Evolutionary conservation across 1,140 invertebrate genomes (phyloP), one percentile per base, ranked within the genome.

Genomic region (Archegozetes longisetosus): DNA sequence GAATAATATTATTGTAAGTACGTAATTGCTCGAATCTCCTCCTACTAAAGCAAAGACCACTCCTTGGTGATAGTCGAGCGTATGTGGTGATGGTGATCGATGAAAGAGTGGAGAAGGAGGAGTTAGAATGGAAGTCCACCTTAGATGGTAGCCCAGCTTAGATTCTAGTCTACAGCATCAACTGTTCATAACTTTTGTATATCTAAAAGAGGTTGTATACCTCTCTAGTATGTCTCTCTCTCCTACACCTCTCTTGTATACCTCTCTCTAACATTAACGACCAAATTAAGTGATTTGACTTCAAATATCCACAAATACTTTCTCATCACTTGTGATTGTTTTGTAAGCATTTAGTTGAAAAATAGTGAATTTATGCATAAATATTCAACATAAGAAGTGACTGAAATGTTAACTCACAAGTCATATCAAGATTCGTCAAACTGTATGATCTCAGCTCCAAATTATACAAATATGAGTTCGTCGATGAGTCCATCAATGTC

Each of bases 401-500:
- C 13, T 3, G 47, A 20, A 20, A 57, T 57, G 55, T 48, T 57
- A 28, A 57, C 28, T 12, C 55, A 57, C 13, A 57, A 57, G 25
- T 29, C 55, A 50, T 57, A 57, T 26, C 55, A 57, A 50, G 55
- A 57, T 9, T 17, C 26, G 12, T 57, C 55, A 2, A 57, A 57
- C 22, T 57, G 55, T 28, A 57, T 57, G 55, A 57, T 57, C 40
- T 48, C 32, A 3, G 28, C 55, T 24, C 26, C 55, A 12, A 57
- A 57, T 29, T 57, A 57, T 22, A 23, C 55, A 23, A 57, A 57
- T 29, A 57, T 57, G 55, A 57, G 28, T 26, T 57, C 55, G 3
- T 57, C 55, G 22, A 57, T 57, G 55, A 57, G 55, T 28, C 55
- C 27, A 28, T 57, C 55, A 3, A 23, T 57, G 22, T 57, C 55